Evolutionary conservation across 2,888 invertebrate genomes (phyloP).

Genomic region (Tupiocoris notatus): DNA sequence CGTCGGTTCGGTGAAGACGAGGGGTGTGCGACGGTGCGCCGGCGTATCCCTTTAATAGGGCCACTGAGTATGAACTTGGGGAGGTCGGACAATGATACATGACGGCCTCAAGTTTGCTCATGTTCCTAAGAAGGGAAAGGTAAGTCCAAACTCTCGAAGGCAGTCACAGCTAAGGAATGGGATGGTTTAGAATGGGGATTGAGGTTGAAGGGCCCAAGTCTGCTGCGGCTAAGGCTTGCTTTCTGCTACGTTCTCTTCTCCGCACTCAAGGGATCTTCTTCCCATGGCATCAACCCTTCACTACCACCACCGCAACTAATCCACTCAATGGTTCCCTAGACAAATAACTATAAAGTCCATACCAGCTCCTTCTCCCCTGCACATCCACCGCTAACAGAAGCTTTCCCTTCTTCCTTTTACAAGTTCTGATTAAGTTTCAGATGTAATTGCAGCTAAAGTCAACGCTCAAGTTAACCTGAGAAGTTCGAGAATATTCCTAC

Average conservation of each 20-base stretch:
- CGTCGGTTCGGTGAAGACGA: neutral
- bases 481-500: conserved; percentile 20
- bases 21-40: neutral
- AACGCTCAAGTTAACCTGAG: conserved; percentile 13
- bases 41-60: neutral
- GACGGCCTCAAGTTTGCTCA: conserved; percentile 3
- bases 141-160: neutral
- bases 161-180: neutral
- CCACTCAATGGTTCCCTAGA: conserved; percentile 42
- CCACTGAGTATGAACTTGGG: conserved; percentile 13
- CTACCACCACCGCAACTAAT: conserved; percentile 31
- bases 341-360: conserved; percentile 37
- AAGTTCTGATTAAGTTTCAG: conserved; percentile 34
- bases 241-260: neutral
- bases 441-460: conserved; percentile 37
- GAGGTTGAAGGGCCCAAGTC: neutral
- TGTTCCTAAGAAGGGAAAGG: neutral
- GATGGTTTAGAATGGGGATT: neutral
- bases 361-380: neutral
- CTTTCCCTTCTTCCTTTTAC: conserved; percentile 6
- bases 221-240: neutral
- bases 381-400: neutral
- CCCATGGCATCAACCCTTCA: neutral
- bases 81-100: conserved; percentile 26
- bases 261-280: conserved; percentile 25